These are phyloP conservation scores for Brachionus manjavacas DNA, from an alignment of 1,140 invertebrate species.

Conservation along the genomic window DNA sequence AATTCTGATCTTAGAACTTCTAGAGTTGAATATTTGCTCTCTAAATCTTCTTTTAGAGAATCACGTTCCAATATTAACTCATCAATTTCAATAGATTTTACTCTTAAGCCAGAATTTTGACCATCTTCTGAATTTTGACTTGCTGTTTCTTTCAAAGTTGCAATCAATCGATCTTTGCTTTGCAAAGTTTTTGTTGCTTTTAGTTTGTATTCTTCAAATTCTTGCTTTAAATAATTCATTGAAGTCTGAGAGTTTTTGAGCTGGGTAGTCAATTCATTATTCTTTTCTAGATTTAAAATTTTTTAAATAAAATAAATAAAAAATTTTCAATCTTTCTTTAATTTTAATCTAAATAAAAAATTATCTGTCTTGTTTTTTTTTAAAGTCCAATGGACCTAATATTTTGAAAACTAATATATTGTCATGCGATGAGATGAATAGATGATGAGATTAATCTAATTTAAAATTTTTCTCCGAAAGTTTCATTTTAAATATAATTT, in stretches of 20 bases:
- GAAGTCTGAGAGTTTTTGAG: slow-evolving; percentile 50
- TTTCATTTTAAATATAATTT: too few relatives aligned
- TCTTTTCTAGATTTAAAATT: not conserved
- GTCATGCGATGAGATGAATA: too few relatives aligned
- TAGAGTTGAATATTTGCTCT: slow-evolving; percentile 60
- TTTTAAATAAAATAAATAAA: not conserved
- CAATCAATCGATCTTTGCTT: slow-evolving; percentile 71
- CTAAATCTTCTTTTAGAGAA: slow-evolving; percentile 63
- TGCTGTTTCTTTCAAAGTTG: slow-evolving; percentile 62
- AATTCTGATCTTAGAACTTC: slow-evolving; percentile 62
- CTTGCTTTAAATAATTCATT: slow-evolving; percentile 54
- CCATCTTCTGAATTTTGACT: slow-evolving; percentile 50
- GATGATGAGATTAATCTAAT: too few relatives aligned
- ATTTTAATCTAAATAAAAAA: not conserved
- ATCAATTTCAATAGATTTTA: slow-evolving; percentile 52
- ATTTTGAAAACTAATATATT: too few relatives aligned
- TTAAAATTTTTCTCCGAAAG: too few relatives aligned
- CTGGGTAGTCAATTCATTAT: slow-evolving; percentile 46
- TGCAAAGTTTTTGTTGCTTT: slow-evolving; percentile 64
- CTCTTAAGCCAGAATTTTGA: slow-evolving; percentile 51
- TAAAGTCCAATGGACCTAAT: too few relatives aligned
- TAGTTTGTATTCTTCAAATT: slow-evolving; percentile 60
- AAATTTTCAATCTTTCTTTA: not conserved
- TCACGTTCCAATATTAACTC: slow-evolving; percentile 64
- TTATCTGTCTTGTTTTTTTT: too few relatives aligned